Percentiles rank a stretch among this genome's conserved stretches.
These are phyloP conservation scores for Heterocephalus glaber DNA, from an alignment of 2,113 vertebrate species.

Conservation along the genomic window DNA sequence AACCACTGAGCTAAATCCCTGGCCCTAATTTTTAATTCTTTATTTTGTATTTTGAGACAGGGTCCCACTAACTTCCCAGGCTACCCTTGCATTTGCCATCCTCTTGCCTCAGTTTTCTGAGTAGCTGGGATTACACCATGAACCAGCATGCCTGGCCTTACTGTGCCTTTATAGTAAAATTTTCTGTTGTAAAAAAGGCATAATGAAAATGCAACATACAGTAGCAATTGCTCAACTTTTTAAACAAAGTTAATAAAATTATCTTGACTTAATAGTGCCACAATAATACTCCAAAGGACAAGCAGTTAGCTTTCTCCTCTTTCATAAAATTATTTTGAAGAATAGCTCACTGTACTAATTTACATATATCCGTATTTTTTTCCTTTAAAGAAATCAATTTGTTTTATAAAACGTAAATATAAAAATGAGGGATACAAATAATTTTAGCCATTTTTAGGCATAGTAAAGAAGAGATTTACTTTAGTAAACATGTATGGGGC, in stretches of 20 bases:
- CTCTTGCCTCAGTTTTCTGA: background rate
- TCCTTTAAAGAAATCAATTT: conserved; percentile 36
- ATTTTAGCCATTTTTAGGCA: conserved; percentile 34
- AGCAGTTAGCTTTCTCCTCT: background rate
- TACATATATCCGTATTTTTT: background rate
- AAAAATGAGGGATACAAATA: background rate
- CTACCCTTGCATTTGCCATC: background rate
- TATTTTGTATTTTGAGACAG: background rate
- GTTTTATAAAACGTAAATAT: conserved; percentile 48
- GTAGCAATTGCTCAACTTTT: background rate
- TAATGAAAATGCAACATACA: background rate
- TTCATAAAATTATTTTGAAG: conserved; percentile 22
- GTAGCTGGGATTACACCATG: background rate
- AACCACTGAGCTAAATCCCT: no score
- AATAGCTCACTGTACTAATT: background rate
- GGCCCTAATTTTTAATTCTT: background rate
- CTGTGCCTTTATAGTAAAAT: background rate
- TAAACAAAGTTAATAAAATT: background rate
- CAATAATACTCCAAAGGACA: conserved; percentile 1
- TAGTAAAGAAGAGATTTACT: conserved; percentile 7
- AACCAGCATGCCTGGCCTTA: background rate
- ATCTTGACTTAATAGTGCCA: background rate
- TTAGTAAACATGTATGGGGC: background rate
- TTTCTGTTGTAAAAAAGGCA: background rate
- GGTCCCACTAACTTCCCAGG: background rate